Base-by-base conservation (phyloP, 1,140 invertebrate genomes). In the Papilio dardanus region DNA sequence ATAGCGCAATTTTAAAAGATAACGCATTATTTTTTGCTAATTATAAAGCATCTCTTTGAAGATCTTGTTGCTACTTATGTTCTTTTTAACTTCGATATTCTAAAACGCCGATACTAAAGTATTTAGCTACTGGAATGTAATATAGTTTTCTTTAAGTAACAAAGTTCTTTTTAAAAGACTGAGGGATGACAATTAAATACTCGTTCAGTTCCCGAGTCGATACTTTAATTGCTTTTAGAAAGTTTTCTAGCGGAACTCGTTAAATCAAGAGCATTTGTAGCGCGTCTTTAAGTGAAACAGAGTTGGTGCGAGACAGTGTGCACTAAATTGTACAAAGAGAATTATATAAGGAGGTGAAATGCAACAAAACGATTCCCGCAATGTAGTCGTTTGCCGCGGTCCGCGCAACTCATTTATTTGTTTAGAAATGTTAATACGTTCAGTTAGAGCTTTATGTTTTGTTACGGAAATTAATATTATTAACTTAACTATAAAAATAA, bases 301-400 rank as follows among this genome's bases (percentile, higher is more conserved):
- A 62, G 24, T 62, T 62, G 54, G 10, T 62, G 24, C 54, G 24
- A 62, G 54, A 62, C 24, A 58, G 50, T 62, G 54, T 62, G 24
- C 54, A 62, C 2, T 62, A 62, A 62, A 62, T 62, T 62, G 54
- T 24, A 62, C 54, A 62, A 62, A 62, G 54, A 62, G 54, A 62
- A 62, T 62, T 62, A 62, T 62, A 28, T 30, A 62, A 62, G 54
- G 54, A 62, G 54, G 54, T 62, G 54, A 62, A 62, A 62, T 62
- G 54, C 54, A 62, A 62, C 54, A 30, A 62, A 62, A 62, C 54
- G 54, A 62, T 62, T 62, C 54, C 54, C 54, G 54, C 54, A 62
- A 62, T 62, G 24, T 62, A 30, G 54, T 62, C 24, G 14, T 28
- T 62, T 28, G 21, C 54, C 54, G 6, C 54, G 54, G 54, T 28